Evolutionary conservation across 2,797 vertebrate genomes (phyloP).

Genomic region (Allobates femoralis): DNA sequence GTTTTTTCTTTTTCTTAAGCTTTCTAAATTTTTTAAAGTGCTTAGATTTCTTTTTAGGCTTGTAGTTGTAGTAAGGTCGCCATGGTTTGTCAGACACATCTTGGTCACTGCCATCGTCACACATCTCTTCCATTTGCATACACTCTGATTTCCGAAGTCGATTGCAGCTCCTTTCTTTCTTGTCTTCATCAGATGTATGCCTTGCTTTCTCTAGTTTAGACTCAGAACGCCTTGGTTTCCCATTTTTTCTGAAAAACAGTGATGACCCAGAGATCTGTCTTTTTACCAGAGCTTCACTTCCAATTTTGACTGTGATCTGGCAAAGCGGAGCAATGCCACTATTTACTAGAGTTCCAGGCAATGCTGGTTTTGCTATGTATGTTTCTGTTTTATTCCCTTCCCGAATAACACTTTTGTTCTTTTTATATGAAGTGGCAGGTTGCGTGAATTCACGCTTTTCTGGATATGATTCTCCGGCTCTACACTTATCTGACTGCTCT

Average conservation of each 20-base stretch:
- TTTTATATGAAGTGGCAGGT: conserved; percentile 74
- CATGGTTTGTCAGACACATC: conserved; percentile 92
- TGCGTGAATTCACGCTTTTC: conserved; percentile 74
- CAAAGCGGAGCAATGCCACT: conserved; percentile 90
- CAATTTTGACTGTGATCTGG: conserved; percentile 98
- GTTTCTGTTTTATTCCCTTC: conserved; percentile 88
- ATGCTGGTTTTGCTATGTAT: conserved; percentile 95
- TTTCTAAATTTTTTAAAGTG: conserved; percentile 85
- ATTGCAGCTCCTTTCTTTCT: conserved; percentile 73
- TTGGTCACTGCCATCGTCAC: conserved; percentile 89
- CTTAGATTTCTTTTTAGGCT: conserved; percentile 92
- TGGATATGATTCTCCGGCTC: conserved; percentile 79
- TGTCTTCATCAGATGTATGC: conserved; percentile 71
- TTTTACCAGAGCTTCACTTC: conserved; percentile 94
- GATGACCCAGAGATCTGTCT: conserved; percentile 93
- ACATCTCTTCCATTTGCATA: conserved; percentile 77
- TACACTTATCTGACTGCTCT: conserved; percentile 66
- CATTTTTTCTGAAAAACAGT: conserved; percentile 84
- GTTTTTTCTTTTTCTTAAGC: conserved; percentile 82
- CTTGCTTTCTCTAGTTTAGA: conserved; percentile 70
- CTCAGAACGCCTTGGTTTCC: conserved; percentile 72
- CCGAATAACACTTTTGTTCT: conserved; percentile 66
- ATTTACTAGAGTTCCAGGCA: conserved; percentile 89
- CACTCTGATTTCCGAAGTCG: conserved; percentile 74
- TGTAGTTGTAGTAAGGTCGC: conserved; percentile 98